These are phyloP conservation scores for Parapristionchus giblindavisi DNA, from an alignment of 2,888 invertebrate genomes.

Conservation along the genomic window DNA sequence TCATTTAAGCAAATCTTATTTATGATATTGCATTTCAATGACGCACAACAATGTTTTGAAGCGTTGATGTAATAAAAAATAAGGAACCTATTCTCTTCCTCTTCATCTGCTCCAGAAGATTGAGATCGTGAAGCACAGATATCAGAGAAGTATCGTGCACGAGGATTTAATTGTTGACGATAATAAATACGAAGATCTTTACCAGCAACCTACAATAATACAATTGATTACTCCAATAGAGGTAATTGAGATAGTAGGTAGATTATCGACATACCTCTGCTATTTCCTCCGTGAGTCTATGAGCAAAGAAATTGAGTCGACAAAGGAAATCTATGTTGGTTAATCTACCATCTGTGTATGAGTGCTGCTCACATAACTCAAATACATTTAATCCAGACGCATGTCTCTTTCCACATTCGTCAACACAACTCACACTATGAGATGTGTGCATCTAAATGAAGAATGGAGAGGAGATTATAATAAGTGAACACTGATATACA, in stretches of 20 bases:
- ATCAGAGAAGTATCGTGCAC: constrained; percentile 65
- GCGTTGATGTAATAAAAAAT: background rate
- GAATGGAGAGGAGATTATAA: background rate
- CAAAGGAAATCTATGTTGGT: constrained; percentile 63
- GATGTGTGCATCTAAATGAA: constrained; percentile 20
- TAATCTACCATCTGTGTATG: constrained; percentile 53
- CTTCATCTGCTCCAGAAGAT: constrained; percentile 17
- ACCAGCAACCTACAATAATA: constrained; percentile 47
- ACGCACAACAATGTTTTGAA: background rate
- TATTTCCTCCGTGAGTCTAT: constrained; percentile 64
- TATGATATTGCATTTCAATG: too few species aligned
- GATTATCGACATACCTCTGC: constrained; percentile 56
- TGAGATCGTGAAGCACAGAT: constrained; percentile 14
- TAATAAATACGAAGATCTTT: constrained; percentile 52
- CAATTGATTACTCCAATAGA: constrained; percentile 22
- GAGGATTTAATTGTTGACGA: constrained; percentile 56
- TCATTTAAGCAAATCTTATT: too few species aligned
- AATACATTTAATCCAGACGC: constrained; percentile 27
- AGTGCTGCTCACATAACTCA: constrained; percentile 52
- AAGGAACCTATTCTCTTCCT: constrained; percentile 2
- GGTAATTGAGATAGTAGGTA: background rate
- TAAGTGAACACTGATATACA: background rate
- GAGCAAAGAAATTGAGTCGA: constrained; percentile 65
- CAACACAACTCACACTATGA: constrained; percentile 37
- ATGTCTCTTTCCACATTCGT: constrained; percentile 31